phyloP scores from a whole-genome alignment of 1,140 invertebrate genomes.

The Pemphigus obesinymphae region DNA sequence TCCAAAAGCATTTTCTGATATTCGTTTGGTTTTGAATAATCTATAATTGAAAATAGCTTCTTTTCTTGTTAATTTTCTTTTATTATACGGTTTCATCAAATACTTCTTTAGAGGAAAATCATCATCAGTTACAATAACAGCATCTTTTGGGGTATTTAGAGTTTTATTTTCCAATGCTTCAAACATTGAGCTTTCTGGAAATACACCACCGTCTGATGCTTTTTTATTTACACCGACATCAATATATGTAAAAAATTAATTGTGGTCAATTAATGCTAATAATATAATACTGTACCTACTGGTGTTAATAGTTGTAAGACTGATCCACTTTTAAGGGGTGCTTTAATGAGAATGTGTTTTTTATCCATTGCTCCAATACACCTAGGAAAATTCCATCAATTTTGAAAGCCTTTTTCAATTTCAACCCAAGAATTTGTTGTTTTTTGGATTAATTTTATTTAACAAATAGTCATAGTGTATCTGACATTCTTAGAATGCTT shows the following conservation, averaged over 20 bases:
- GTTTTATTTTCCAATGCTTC: conserved; percentile 9
- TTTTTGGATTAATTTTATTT: not conserved
- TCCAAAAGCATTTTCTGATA: conserved; percentile 53
- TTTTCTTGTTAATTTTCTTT: conserved; percentile 41
- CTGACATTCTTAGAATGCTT: conserved; percentile 18
- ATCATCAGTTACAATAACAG: conserved; percentile 38
- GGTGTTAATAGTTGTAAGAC: conserved; percentile 55
- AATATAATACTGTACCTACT: conserved; percentile 51
- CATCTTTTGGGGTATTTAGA: conserved; percentile 18
- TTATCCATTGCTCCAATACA: conserved; percentile 53
- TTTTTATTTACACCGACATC: conserved; percentile 49
- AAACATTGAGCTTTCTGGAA: conserved; percentile 43
- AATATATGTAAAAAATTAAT: conserved; percentile 48
- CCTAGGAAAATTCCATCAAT: conserved; percentile 53
- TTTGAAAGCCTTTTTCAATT: conserved; percentile 49
- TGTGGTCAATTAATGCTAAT: conserved; percentile 49
- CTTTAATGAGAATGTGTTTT: conserved; percentile 51
- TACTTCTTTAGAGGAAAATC: conserved; percentile 41
- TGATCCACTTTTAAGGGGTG: conserved; percentile 49
- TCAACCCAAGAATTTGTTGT: conserved; percentile 47
- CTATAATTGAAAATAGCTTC: conserved; percentile 51
- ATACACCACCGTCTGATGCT: conserved; percentile 48
- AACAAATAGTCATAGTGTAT: not conserved
- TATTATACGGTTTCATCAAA: conserved; percentile 34
- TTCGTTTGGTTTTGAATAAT: conserved; percentile 47